Evolutionary conservation across 2,888 invertebrate genomes (phyloP).

Genomic region (Ormyrus labotus): DNA sequence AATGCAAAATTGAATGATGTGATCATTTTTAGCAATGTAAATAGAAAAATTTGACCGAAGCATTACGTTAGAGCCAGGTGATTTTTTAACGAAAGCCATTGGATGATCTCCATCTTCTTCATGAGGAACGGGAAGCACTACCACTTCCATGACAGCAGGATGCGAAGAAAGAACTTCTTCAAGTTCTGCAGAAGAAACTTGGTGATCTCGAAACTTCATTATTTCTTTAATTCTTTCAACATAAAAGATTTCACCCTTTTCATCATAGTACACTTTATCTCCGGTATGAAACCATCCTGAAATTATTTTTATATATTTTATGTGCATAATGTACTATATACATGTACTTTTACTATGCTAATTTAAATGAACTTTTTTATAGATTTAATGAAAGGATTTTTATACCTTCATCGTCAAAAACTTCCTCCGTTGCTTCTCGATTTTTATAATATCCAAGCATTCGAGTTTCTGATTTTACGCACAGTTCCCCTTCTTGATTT

Average conservation of each 20-base stretch:
- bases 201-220: constrained; percentile 63
- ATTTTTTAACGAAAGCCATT: constrained; percentile 62
- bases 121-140: constrained; percentile 62
- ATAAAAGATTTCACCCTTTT: constrained; percentile 63
- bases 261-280: constrained; percentile 66
- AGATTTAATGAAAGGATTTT: too few species aligned
- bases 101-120: constrained; percentile 60
- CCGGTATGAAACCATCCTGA: constrained; percentile 67
- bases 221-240: constrained; percentile 67
- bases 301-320: too few species aligned
- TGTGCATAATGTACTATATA: too few species aligned
- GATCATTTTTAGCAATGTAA: neutral
- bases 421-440: constrained; percentile 76
- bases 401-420: constrained; percentile 76
- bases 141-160: constrained; percentile 63
- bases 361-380: too few species aligned
- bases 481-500: constrained; percentile 63
- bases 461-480: constrained; percentile 59
- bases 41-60: neutral
- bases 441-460: constrained; percentile 79
- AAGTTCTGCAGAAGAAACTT: constrained; percentile 64
- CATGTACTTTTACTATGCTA: too few species aligned
- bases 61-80: constrained; percentile 54
- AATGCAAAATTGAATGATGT: too few species aligned
- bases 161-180: constrained; percentile 61